These are phyloP conservation scores for Triplophysa dalaica DNA, from an alignment of 2,113 vertebrate species.

Conservation along the genomic window DNA sequence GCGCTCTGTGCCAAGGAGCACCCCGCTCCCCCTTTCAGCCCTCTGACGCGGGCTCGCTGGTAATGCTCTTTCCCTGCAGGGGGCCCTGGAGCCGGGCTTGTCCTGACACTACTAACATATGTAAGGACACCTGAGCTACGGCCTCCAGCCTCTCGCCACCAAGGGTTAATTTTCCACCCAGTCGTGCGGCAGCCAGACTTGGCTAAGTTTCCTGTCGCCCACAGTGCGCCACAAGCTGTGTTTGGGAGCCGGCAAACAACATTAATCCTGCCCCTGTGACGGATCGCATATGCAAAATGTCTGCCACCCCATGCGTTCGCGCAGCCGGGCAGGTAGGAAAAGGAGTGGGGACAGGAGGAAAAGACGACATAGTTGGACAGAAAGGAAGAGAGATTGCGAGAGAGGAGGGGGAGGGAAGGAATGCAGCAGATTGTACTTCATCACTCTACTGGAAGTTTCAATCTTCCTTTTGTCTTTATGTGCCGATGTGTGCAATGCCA, in stretches of 20 bases:
- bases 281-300: slow-evolving; percentile 92
- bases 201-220: slow-evolving; percentile 86
- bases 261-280: slow-evolving; percentile 91
- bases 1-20: slow-evolving; percentile 78
- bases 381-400: slow-evolving; percentile 60
- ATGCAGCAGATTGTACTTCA: slow-evolving; percentile 53
- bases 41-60: slow-evolving; percentile 77
- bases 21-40: slow-evolving; percentile 79
- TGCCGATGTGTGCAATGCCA: slow-evolving; percentile 62
- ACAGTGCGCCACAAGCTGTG: slow-evolving; percentile 89
- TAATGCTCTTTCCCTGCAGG: slow-evolving; percentile 72
- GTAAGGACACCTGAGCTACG: slow-evolving; percentile 83
- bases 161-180: slow-evolving; percentile 92
- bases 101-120: slow-evolving; percentile 83
- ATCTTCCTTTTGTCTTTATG: slow-evolving; percentile 54
- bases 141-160: slow-evolving; percentile 83
- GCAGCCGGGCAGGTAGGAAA: slow-evolving; percentile 73
- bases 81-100: slow-evolving; percentile 67
- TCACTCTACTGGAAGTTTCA: slow-evolving; percentile 50
- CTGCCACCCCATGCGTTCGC: slow-evolving; percentile 81
- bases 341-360: slow-evolving; percentile 48
- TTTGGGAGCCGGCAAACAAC: slow-evolving; percentile 87
- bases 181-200: slow-evolving; percentile 80
- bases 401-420: slow-evolving; percentile 58
- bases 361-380: slow-evolving; percentile 60